Evolutionary conservation across 2,797 vertebrate species (phyloP), one percentile per base, ranked within the genome.

Genomic region (Novumbra hubbsi): DNA sequence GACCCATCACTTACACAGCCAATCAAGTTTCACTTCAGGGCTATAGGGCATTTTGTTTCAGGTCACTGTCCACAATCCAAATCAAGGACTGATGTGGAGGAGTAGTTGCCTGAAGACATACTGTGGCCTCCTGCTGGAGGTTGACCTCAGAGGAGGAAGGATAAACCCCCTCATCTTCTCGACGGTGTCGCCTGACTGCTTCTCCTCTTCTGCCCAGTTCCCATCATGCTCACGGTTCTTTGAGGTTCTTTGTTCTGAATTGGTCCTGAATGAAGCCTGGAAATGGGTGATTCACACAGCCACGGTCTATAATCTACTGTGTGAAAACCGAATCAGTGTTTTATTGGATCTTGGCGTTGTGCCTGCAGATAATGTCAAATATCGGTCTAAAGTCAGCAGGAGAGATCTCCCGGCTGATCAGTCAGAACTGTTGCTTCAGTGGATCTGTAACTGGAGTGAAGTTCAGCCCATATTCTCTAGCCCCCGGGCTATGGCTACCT

Each of bases 401-500:
- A 30, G 16, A 50, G 64, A 70, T 68, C 75, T 66, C 73, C 63
- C 72, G 72, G 77, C 70, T 80, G 72, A 87, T 87, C 72, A 82
- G 86, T 87, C 72, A 82, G 84, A 87, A 45, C 9, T 83, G 83
- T 84, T 87, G 65, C 72, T 21, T 81, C 77, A 78, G 62, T 77
- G 41, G 41, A 78, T 80, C 80, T 87, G 85, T 82, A 90, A 88
- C 79, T 83, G 81, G 73, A 85, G 71, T 74, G 74, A 75, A 84
- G 83, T 34, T 48, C 73, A 80, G 82, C 72, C 64, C 70, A 69
- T 82, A 88, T 88, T 88, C 78, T 86, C 69, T 90, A 78, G 81
- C 92, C 87, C 34, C 80, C 92, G 90, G 90, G 92, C 83, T 16
- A 68, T 76, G 79, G 79, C 90, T 93, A 89, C 91, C 93, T 92